These are phyloP conservation scores for Mirza zaza DNA, from an alignment of 2,113 vertebrate genomes.

Conservation along the genomic window DNA sequence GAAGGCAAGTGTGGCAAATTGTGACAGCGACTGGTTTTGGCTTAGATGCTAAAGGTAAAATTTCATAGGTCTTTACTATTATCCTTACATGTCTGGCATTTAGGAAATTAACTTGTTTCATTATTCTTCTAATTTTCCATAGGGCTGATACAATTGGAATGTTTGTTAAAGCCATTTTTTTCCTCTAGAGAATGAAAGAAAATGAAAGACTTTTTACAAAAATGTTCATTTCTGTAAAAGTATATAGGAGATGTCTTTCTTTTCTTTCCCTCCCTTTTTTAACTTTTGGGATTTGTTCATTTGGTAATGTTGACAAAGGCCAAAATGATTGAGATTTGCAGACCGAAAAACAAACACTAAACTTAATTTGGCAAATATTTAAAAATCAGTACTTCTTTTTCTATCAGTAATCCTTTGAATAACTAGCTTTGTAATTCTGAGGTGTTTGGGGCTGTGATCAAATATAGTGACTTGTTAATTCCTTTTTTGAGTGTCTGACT, in stretches of 20 bases:
- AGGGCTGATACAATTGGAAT: neutral
- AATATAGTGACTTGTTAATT: neutral
- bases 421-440: neutral
- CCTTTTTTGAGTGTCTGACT: neutral
- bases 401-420: neutral
- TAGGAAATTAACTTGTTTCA: constrained; percentile 50
- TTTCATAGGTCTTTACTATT: constrained; percentile 40
- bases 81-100: neutral
- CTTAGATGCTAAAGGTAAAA: neutral
- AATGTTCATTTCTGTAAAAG: neutral
- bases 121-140: constrained; percentile 31
- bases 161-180: neutral
- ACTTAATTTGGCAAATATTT: neutral
- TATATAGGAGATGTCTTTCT: neutral
- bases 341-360: neutral
- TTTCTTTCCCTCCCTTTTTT: neutral
- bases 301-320: neutral
- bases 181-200: neutral
- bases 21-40: neutral
- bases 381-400: neutral
- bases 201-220: neutral
- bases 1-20: constrained; percentile 48
- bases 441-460: neutral
- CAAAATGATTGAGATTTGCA: neutral
- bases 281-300: neutral